Evolutionary conservation across 2,888 invertebrate genomes (phyloP), one percentile per base, ranked within the genome.

Genomic region (Tethea ocularis): DNA sequence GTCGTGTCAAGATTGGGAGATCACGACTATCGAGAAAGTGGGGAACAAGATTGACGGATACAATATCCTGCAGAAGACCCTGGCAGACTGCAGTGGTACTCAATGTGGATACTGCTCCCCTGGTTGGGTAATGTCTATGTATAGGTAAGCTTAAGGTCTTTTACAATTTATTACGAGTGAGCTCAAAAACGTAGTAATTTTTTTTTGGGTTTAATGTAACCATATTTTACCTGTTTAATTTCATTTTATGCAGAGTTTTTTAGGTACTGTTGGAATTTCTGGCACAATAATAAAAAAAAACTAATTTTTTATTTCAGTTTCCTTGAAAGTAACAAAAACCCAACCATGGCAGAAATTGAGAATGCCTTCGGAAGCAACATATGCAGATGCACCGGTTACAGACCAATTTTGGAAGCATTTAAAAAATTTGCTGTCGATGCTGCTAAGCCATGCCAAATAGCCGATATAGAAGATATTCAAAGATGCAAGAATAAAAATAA

Each of bases 351-450:
- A 54, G 95, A 96, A 73, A 93, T 96, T 53, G 97, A 97, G 77
- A 94, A 96, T 68, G 94, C 95, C 0, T 95, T 97, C 66, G 96
- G 95, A 15, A 95, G 96, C 61, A 96, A 96, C 68, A 94, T 96
- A 17, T 97, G 97, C 67, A 94, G 97, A 52, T 97, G 97, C 75
- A 97, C 97, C 0, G 97, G 97, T 0, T 97, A 96, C 72, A 91
- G 97, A 11, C 95, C 97, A 1, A 97, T 97, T 58, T 79, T 97
- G 52, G 96, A 97, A 71, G 95, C 96, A 0, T 96, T 97, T 83
- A 97, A 97, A 75, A 94, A 95, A n/a, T 95, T 96, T 63, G 95
- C 96, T 0, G 87, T 78, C 23, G 96, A 96, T 72, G 93, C 94
- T 8, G 89, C 93, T 0, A 68, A 75, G 15, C 71, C 79, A 3